phyloP scores from a whole-genome alignment of 2,888 invertebrate genomes.

The Chymomyza procnemis region DNA sequence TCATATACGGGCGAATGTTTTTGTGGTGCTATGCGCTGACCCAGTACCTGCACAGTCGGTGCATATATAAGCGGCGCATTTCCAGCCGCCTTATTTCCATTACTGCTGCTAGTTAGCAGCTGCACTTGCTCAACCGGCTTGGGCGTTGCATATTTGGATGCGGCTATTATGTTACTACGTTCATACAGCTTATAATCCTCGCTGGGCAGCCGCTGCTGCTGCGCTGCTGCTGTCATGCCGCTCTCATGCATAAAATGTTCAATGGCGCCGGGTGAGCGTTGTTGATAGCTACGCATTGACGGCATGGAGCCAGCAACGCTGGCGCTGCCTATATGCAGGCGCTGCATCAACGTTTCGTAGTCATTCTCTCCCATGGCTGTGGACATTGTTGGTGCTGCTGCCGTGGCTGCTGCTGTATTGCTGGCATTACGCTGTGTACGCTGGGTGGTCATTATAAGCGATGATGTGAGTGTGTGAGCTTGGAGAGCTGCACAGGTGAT shows the following conservation, averaged over 20 bases:
- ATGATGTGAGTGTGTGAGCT: not conserved
- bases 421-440: constrained; percentile 59
- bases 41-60: constrained; percentile 53
- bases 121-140: constrained; percentile 81
- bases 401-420: constrained; percentile 17
- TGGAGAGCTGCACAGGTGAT: constrained; percentile 3
- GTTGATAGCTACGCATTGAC: constrained; percentile 52
- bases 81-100: not conserved
- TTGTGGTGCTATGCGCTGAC: constrained; percentile 74
- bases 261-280: constrained; percentile 64
- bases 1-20: constrained; percentile 85
- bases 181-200: constrained; percentile 82
- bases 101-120: constrained; percentile 17
- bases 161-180: constrained; percentile 86
- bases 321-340: constrained; percentile 63
- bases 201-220: constrained; percentile 82
- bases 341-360: constrained; percentile 75
- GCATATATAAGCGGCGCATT: constrained; percentile 51
- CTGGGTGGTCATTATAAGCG: constrained; percentile 57
- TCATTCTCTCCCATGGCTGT: constrained; percentile 54
- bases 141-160: constrained; percentile 88
- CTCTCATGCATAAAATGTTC: constrained; percentile 66
- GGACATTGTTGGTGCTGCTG: constrained; percentile 1
- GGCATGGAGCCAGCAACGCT: constrained; percentile 7
- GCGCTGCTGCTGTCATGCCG: constrained; percentile 59